Conservation (phyloP, 2,888 invertebrate species). For the Heliconius hortense region DNA sequence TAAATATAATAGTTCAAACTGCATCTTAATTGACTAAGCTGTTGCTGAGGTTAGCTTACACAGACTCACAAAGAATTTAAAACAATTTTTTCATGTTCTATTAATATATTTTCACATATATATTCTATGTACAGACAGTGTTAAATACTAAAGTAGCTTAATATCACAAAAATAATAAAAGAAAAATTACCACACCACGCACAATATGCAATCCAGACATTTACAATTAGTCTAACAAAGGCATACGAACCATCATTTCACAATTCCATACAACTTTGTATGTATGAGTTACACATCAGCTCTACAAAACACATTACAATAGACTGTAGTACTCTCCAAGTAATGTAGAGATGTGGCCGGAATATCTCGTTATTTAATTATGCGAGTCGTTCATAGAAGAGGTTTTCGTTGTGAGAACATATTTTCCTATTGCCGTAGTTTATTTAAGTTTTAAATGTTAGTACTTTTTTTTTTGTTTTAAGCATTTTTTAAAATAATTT, state of each 20-base stretch:
- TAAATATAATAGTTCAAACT: too few species aligned
- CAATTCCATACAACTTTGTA: background rate
- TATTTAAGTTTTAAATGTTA: background rate
- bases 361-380: conserved; percentile 25
- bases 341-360: conserved; percentile 1
- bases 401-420: background rate
- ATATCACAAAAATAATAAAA: background rate
- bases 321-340: conserved; percentile 3
- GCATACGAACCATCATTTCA: background rate
- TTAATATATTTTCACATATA: too few species aligned
- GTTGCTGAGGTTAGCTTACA: too few species aligned
- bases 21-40: too few species aligned
- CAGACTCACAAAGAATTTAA: too few species aligned
- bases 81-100: too few species aligned
- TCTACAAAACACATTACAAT: conserved; percentile 1
- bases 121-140: too few species aligned
- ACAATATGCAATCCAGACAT: background rate
- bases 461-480: too few species aligned
- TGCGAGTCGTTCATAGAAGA: conserved; percentile 17
- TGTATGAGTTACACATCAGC: background rate
- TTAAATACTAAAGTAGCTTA: too few species aligned
- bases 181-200: background rate
- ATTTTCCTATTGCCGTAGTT: background rate
- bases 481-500: too few species aligned
- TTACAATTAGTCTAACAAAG: background rate